Evolutionary conservation across 2,888 invertebrate genomes (phyloP).

Genomic region (Gerosis bhagava): DNA sequence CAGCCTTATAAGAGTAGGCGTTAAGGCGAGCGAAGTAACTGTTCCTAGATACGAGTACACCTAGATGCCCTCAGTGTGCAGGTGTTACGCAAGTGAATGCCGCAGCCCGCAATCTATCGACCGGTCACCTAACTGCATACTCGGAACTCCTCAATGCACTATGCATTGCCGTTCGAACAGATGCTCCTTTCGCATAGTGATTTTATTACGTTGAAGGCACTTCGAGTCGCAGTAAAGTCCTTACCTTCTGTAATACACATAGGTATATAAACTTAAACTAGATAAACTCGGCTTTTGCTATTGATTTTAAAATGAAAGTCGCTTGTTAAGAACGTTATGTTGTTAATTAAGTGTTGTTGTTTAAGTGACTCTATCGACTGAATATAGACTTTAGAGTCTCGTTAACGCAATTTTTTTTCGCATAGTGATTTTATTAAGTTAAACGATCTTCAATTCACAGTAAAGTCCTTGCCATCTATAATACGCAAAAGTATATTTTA

Average conservation of each 20-base stretch:
- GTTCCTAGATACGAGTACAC: slow-evolving; percentile 58
- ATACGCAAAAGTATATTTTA: no score
- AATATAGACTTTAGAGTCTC: no score
- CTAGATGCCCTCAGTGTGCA: slow-evolving; percentile 44
- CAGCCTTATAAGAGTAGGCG: slow-evolving; percentile 49
- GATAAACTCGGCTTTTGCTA: no score
- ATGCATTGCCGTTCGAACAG: slow-evolving; percentile 19
- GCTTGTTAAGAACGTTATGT: no score
- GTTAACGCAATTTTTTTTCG: no score
- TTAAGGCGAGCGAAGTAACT: slow-evolving; percentile 51
- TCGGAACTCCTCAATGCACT: slow-evolving; percentile 35
- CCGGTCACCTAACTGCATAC: slow-evolving; percentile 48
- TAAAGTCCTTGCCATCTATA: no score
- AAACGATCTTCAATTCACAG: no score
- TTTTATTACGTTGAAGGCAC: slow-evolving; percentile 6
- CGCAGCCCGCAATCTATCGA: slow-evolving; percentile 61
- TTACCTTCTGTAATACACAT: slow-evolving; percentile 25
- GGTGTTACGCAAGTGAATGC: slow-evolving; percentile 59
- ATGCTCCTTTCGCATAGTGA: slow-evolving; percentile 17
- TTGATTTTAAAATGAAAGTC: no score
- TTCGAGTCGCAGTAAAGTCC: not conserved
- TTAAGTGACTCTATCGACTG: no score
- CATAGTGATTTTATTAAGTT: no score
- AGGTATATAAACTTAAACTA: slow-evolving; percentile 43
- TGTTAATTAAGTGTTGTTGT: no score